These are phyloP conservation scores for Bagarius yarrelli DNA, from an alignment of 2,113 vertebrate genomes.

Conservation along the genomic window DNA sequence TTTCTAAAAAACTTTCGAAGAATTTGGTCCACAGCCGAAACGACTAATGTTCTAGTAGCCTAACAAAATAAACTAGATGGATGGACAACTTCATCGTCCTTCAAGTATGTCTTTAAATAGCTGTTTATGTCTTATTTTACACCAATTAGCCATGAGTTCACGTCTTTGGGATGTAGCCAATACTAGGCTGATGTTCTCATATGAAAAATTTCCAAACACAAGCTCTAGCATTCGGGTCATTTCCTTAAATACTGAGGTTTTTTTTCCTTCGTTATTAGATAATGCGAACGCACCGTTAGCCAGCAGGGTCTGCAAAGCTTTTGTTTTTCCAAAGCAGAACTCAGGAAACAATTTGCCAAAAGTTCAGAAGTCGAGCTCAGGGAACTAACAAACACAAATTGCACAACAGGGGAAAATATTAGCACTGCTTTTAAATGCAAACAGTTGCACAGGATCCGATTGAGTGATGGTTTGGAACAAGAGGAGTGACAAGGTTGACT, in stretches of 20 bases:
- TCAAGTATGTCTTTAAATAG: background rate
- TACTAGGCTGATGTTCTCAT: background rate
- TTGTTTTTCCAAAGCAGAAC: slow-evolving; percentile 39
- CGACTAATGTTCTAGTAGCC: background rate
- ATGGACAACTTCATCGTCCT: slow-evolving; percentile 1
- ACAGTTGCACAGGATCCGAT: slow-evolving; percentile 21
- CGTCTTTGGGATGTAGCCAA: background rate
- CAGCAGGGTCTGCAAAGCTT: slow-evolving; percentile 22
- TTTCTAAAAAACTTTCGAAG: background rate
- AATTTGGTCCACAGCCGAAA: background rate
- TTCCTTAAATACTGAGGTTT: slow-evolving; percentile 6
- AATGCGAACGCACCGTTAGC: background rate
- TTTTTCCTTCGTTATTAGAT: background rate
- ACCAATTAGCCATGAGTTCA: slow-evolving; percentile 13
- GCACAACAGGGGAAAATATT: slow-evolving; percentile 41
- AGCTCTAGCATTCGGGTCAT: slow-evolving; percentile 11
- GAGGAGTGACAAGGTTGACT: slow-evolving; percentile 39
- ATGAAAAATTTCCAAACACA: slow-evolving; percentile 3
- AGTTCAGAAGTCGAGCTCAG: slow-evolving; percentile 41
- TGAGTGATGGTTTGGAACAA: slow-evolving; percentile 31
- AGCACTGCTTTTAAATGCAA: slow-evolving; percentile 31
- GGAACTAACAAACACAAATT: slow-evolving; percentile 47
- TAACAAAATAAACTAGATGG: slow-evolving; percentile 6
- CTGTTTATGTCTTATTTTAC: background rate
- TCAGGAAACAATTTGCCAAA: slow-evolving; percentile 31